Conservation (phyloP, 1,140 invertebrate species). For the Cylas formicarius region DNA sequence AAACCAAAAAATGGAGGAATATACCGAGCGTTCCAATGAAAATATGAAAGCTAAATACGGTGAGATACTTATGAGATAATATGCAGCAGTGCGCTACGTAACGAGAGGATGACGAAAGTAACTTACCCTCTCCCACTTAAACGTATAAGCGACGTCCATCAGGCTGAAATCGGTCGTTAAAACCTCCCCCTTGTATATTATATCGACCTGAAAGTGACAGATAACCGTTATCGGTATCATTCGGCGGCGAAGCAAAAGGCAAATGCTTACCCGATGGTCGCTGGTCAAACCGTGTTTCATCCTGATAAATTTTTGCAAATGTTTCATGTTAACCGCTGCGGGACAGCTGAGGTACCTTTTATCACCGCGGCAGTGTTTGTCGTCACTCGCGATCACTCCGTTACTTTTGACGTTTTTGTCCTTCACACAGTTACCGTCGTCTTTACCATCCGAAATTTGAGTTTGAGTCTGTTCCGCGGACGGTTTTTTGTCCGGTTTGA, state of each 20-base stretch:
- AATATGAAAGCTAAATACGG: too few relatives aligned
- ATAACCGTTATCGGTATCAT: background rate
- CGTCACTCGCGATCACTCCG: conserved; percentile 15
- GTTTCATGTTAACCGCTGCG: conserved; percentile 58
- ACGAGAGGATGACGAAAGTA: too few relatives aligned
- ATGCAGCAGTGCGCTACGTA: too few relatives aligned
- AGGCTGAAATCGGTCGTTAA: conserved; percentile 64
- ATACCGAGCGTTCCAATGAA: too few relatives aligned
- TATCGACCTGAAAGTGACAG: conserved; percentile 48
- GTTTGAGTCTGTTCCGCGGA: conserved; percentile 6
- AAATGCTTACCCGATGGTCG: conserved; percentile 45
- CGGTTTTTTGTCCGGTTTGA: conserved; percentile 4
- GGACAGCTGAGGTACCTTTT: conserved; percentile 61
- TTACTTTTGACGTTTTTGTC: conserved; percentile 18
- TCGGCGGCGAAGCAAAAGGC: background rate
- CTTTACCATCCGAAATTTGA: conserved; percentile 11
- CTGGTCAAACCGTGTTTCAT: conserved; percentile 56
- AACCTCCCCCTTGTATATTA: conserved; percentile 59
- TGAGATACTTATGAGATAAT: too few relatives aligned
- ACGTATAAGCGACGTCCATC: conserved; percentile 75
- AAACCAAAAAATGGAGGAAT: too few relatives aligned
- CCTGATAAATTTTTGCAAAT: conserved; percentile 66
- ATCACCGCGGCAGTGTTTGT: conserved; percentile 22
- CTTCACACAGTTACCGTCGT: conserved; percentile 6
- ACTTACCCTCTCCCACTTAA: conserved; percentile 70